Evolutionary conservation across 2,888 invertebrate genomes (phyloP).

Genomic region (Watsonalla binaria): DNA sequence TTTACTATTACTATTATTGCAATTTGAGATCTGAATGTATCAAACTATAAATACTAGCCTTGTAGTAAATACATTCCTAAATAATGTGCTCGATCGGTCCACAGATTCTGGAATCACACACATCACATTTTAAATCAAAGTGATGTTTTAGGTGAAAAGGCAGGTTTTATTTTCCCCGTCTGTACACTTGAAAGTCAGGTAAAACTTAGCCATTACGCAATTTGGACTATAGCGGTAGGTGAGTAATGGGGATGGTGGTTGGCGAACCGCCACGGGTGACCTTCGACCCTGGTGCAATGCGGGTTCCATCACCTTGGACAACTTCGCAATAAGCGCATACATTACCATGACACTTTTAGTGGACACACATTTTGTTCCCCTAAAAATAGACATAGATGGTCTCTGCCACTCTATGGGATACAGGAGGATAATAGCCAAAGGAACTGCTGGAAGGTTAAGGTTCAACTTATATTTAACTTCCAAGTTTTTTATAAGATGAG

Average conservation of each 20-base stretch:
- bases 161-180: neutral
- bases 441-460: neutral
- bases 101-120: neutral
- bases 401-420: no score
- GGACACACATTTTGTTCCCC: neutral
- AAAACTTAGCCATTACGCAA: conserved; percentile 3
- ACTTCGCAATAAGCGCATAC: conserved; percentile 15
- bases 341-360: no score
- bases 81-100: neutral
- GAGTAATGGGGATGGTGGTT: conserved; percentile 17
- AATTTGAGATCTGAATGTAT: no score
- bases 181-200: neutral
- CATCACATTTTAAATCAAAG: neutral
- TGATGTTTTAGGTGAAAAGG: no score
- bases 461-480: no score
- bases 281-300: conserved; percentile 42
- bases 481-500: no score
- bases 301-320: conserved; percentile 35
- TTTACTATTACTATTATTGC: no score
- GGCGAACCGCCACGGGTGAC: conserved; percentile 32
- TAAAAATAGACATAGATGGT: neutral
- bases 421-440: neutral
- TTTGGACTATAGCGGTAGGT: neutral
- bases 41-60: no score
- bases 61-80: no score